These are phyloP conservation scores for Antedon bifida DNA, from an alignment of 35 echinoderm and acorn worm genomes.

Conservation along the genomic window DNA sequence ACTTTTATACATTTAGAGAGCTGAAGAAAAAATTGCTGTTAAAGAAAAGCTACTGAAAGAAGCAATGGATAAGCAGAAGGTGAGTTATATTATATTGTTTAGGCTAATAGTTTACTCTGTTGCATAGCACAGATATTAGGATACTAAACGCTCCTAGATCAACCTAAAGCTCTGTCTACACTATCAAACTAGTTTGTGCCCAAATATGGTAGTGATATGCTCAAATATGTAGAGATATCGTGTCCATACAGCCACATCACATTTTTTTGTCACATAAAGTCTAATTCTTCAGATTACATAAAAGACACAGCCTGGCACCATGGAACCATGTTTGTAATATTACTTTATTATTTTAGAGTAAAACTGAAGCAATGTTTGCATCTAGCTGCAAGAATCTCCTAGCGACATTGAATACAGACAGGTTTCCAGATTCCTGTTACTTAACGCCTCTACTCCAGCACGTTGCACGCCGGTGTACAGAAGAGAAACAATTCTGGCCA, in stretches of 20 bases:
- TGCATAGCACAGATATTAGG: too few relatives aligned
- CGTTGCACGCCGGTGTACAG: background rate
- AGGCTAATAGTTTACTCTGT: too few relatives aligned
- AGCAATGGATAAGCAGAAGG: background rate
- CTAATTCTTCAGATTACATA: too few relatives aligned
- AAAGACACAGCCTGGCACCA: too few relatives aligned
- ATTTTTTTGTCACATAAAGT: too few relatives aligned
- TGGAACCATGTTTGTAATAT: background rate
- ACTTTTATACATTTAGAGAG: background rate
- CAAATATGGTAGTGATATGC: too few relatives aligned
- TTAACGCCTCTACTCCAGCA: background rate
- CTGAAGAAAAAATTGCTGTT: background rate
- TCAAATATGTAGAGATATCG: too few relatives aligned
- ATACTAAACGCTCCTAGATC: too few relatives aligned
- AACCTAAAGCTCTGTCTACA: too few relatives aligned
- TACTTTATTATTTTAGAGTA: background rate
- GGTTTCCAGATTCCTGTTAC: background rate
- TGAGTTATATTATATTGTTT: background rate
- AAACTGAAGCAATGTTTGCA: background rate
- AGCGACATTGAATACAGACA: background rate
- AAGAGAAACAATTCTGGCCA: background rate
- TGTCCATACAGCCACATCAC: too few relatives aligned
- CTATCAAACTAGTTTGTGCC: too few relatives aligned
- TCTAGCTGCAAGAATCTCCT: background rate
- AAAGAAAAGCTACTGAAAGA: background rate